Evolutionary conservation across 2,113 vertebrate genomes (phyloP).

Genomic region (Atrichornis clamosus): DNA sequence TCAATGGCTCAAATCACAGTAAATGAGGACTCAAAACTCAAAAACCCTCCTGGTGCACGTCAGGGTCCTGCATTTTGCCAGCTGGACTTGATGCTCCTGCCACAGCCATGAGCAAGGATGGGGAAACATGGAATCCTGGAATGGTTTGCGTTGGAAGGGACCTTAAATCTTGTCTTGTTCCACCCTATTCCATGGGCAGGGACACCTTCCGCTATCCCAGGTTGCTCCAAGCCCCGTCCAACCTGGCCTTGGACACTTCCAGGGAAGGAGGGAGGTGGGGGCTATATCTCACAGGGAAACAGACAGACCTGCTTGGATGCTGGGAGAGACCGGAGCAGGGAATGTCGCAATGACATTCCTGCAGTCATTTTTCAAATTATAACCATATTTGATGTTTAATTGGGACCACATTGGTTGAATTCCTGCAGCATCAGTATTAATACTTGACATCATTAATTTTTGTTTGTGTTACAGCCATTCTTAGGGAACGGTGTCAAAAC

Average conservation of each 20-base stretch:
- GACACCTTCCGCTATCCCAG: not conserved
- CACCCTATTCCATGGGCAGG: not conserved
- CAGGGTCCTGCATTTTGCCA: not conserved
- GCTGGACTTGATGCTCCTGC: not conserved
- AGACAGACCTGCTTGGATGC: not conserved
- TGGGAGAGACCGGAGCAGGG: not conserved
- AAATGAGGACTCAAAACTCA: not conserved
- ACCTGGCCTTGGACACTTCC: not conserved
- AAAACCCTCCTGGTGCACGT: not conserved
- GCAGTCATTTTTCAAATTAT: not conserved
- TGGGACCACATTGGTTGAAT: slow-evolving; percentile 20
- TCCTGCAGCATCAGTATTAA: not conserved
- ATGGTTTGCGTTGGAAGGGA: not conserved
- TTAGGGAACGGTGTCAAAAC: slow-evolving; percentile 2
- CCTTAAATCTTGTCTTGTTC: not conserved
- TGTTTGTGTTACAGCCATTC: slow-evolving; percentile 1
- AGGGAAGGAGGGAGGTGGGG: not conserved
- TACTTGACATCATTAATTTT: not conserved
- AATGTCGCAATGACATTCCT: not conserved
- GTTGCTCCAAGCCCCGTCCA: rapidly evolving
- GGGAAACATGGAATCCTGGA: not conserved
- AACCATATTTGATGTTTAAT: not conserved
- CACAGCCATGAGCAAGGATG: not conserved
- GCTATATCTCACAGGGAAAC: not conserved
- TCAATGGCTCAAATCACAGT: not conserved